phyloP scores from a whole-genome alignment of 2,797 vertebrate species.

The Coracias cyanogaster region DNA sequence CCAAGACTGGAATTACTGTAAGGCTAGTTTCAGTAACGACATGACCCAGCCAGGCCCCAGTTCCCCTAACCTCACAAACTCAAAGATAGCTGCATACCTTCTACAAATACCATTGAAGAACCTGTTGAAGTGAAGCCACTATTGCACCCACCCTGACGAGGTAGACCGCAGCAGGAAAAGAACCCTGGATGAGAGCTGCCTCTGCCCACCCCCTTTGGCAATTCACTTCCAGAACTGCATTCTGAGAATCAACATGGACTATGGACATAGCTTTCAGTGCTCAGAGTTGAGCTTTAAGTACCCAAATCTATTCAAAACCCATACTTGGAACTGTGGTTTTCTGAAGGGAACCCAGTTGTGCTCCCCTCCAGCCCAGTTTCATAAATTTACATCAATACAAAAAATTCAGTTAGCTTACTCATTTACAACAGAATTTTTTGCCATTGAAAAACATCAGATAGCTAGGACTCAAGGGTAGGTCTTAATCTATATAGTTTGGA shows the following conservation, averaged over 20 bases:
- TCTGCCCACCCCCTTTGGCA: background rate
- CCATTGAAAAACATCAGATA: background rate
- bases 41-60: background rate
- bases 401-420: background rate
- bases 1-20: background rate
- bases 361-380: background rate
- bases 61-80: background rate
- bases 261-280: background rate
- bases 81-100: background rate
- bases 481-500: background rate
- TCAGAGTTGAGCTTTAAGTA: background rate
- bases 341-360: background rate
- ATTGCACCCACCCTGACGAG: fast-evolving
- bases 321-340: background rate
- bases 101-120: background rate
- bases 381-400: background rate
- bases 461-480: background rate
- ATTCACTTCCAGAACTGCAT: background rate
- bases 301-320: background rate
- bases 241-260: background rate
- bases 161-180: background rate
- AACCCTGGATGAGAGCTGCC: background rate
- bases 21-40: background rate
- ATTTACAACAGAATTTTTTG: background rate
- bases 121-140: fast-evolving